phyloP scores from a whole-genome alignment of 2,797 vertebrate genomes.

The Enteromius paludinosus region DNA sequence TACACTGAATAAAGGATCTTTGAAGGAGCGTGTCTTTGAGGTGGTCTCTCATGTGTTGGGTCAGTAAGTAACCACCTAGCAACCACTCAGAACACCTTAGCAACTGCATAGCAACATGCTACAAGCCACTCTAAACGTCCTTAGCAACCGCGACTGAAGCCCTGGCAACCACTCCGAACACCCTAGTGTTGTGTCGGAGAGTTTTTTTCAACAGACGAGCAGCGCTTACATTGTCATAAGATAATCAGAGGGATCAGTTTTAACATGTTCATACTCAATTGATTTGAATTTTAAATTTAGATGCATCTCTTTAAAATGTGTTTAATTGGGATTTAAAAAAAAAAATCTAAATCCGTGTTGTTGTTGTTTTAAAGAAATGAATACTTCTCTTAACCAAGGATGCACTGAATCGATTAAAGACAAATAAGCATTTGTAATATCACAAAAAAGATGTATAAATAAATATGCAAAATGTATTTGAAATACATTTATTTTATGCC shows the following conservation, averaged over 20 bases:
- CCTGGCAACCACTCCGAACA: constrained; percentile 41
- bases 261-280: not conserved
- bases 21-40: not conserved
- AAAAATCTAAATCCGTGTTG: not conserved
- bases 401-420: not conserved
- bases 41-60: constrained; percentile 23
- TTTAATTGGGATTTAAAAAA: not conserved
- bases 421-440: not conserved
- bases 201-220: not conserved
- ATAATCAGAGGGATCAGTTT: not conserved
- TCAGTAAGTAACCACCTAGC: constrained; percentile 16
- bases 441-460: not conserved
- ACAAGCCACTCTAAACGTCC: constrained; percentile 27
- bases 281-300: not conserved
- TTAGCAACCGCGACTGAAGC: constrained; percentile 32
- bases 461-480: not conserved
- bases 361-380: not conserved
- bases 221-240: not conserved
- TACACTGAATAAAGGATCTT: not conserved
- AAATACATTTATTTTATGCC: not conserved
- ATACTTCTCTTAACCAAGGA: not conserved
- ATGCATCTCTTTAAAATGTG: not conserved
- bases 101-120: constrained; percentile 34
- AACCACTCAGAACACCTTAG: constrained; percentile 28
- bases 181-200: not conserved